Evolutionary conservation across 2,888 invertebrate genomes (phyloP).

Genomic region (Cepaea hortensis): DNA sequence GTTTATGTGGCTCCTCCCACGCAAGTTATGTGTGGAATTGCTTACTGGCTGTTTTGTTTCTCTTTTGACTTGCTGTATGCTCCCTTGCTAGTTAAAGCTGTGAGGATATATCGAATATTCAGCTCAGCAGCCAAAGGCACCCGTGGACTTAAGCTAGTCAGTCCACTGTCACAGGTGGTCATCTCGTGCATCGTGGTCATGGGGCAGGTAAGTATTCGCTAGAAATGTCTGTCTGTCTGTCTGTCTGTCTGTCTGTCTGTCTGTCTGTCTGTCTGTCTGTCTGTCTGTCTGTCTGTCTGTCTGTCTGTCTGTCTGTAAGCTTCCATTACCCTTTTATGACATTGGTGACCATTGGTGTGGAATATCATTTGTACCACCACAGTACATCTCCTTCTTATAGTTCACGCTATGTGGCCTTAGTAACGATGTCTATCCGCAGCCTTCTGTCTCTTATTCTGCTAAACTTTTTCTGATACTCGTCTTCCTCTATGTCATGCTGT

Average conservation of each 20-base stretch:
- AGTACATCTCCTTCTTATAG: no score
- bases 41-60: constrained; percentile 53
- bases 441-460: background rate
- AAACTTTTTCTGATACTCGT: background rate
- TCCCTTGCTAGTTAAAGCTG: constrained; percentile 57
- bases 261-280: background rate
- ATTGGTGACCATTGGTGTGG: background rate
- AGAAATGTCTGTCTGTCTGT: background rate
- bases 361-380: background rate
- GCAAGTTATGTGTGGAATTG: constrained; percentile 43
- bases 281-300: background rate
- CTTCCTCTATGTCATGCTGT: background rate
- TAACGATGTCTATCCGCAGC: no score
- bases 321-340: background rate
- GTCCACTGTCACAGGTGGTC: constrained; percentile 44
- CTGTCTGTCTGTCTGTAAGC: no score
- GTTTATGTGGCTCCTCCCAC: constrained; percentile 59
- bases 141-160: constrained; percentile 47
- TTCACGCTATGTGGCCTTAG: no score
- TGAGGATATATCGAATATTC: constrained; percentile 60
- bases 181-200: constrained; percentile 37
- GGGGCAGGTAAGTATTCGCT: constrained; percentile 38
- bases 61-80: constrained; percentile 56
- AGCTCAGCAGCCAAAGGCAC: constrained; percentile 22
- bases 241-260: constrained; percentile 8